A percentile compares a stretch with the other conserved stretches of the same genome.
phyloP scores from a whole-genome alignment of 2,888 invertebrate species.

The Tachystola acroxantha region DNA sequence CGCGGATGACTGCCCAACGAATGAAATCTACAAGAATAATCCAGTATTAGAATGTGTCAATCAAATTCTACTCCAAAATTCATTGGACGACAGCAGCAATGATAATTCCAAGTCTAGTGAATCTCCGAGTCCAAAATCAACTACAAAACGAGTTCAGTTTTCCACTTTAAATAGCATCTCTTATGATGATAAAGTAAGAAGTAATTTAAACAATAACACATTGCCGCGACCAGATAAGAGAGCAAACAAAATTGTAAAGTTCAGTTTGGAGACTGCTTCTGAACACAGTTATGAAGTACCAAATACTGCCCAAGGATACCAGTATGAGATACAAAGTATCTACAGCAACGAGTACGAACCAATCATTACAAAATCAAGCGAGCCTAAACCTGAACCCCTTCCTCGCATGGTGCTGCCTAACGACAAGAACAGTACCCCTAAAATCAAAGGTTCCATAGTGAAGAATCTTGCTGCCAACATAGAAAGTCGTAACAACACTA shows the following conservation, averaged over 20 bases:
- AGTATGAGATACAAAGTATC: conserved; percentile 80
- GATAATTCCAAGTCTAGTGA: conserved; percentile 70
- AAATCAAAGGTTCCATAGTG: conserved; percentile 70
- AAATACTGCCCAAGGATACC: conserved; percentile 70
- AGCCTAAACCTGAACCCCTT: conserved; percentile 48
- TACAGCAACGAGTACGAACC: conserved; percentile 88
- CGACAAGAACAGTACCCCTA: conserved; percentile 52
- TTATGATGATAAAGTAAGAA: conserved; percentile 66
- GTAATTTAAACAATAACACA: conserved; percentile 46
- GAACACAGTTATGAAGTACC: conserved; percentile 82
- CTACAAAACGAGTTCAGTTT: conserved; percentile 80
- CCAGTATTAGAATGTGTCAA: conserved; percentile 92
- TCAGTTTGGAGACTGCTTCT: conserved; percentile 71
- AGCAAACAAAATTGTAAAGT: conserved; percentile 71
- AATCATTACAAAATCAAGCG: conserved; percentile 75
- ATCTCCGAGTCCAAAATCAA: conserved; percentile 65
- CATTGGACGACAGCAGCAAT: conserved; percentile 77
- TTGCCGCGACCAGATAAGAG: conserved; percentile 66
- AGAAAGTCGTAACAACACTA: conserved; percentile 61
- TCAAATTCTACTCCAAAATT: conserved; percentile 88
- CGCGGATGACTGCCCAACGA: conserved; percentile 84
- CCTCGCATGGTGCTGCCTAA: conserved; percentile 39
- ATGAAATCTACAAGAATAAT: conserved; percentile 86
- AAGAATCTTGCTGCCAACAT: conserved; percentile 72
- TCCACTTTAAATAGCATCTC: conserved; percentile 81